Evolutionary conservation across 2,888 invertebrate genomes (phyloP), one percentile per base, ranked within the genome.

Genomic region (Dione juno): DNA sequence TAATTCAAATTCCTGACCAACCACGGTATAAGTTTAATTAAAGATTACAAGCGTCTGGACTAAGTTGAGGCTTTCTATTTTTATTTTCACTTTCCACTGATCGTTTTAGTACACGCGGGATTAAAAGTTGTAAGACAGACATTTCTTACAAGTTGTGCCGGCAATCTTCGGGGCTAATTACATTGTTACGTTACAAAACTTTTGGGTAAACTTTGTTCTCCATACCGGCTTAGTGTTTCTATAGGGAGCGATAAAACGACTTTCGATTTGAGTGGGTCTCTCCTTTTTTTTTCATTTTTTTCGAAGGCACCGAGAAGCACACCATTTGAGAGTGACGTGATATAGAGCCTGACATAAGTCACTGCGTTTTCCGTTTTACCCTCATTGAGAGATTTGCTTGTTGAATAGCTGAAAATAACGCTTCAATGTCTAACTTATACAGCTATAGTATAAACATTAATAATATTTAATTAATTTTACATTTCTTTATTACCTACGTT

Each of bases 141-240:
- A 61, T 53, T 67, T 43, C 67, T 67, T 41, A 19, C 68, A 68
- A 68, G 53, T 45, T 63, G 43, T 19, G 21, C 43, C 43, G 53
- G 63, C 43, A 68, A 68, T 68, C 87, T 83, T 72, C 78, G 82
- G 86, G 87, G 88, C 89, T 91, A 91, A 90, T 92, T 90, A 91
- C 90, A 87, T 89, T 89, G 92, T 90, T 86, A 89, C 88, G 88
- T 88, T 88, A 88, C 88, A 87, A 89, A 90, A 91, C 85, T 90
- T 90, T 90, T 85, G 90, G 88, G 89, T 88, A 86, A 85, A 89
- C 86, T 90, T 91, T 88, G 87, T 88, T 89, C 87, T 66, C 67
- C 70, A 72, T 64, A 64, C 61, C 66, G 57, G 67, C 69, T 72
- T 66, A 69, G 69, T 72, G 61, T 75, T 73, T 72, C 70, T 75